Percentiles rank a stretch among this genome's conserved stretches.
phyloP scores from a whole-genome alignment of 2,113 vertebrate genomes.

The Myiagra hebetior region DNA sequence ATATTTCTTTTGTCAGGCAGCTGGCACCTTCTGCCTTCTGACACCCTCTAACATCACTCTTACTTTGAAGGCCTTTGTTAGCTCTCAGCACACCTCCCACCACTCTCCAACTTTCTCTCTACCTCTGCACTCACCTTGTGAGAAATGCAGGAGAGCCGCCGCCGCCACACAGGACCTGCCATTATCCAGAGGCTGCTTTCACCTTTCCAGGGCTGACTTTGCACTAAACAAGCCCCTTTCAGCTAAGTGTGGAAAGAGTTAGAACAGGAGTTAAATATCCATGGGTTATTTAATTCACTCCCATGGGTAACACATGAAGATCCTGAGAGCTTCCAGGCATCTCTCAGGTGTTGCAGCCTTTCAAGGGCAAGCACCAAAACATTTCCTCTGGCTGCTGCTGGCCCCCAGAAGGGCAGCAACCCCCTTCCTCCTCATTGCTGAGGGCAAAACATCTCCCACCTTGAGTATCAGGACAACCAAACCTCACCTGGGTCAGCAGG shows the following conservation, averaged over 20 bases:
- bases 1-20: conserved; percentile 66
- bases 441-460: background rate
- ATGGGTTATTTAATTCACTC: background rate
- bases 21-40: conserved; percentile 63
- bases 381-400: background rate
- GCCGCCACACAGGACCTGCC: background rate
- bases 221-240: background rate
- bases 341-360: background rate
- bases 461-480: background rate
- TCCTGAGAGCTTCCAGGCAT: background rate
- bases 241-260: background rate
- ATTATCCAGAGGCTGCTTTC: background rate
- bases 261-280: background rate
- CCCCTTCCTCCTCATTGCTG: background rate
- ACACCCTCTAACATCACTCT: conserved; percentile 58
- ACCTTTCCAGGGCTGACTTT: background rate
- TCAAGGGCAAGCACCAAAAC: background rate
- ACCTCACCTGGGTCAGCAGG: background rate
- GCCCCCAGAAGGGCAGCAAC: background rate
- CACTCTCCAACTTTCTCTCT: conserved; percentile 2
- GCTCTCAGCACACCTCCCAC: conserved; percentile 23
- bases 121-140: background rate
- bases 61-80: conserved; percentile 50
- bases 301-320: background rate
- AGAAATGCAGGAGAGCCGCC: background rate